A percentile compares a stretch with the other conserved stretches of the same genome.
These are phyloP conservation scores for Diarsia rubi DNA, from an alignment of 2,888 invertebrate genomes.

Conservation along the genomic window DNA sequence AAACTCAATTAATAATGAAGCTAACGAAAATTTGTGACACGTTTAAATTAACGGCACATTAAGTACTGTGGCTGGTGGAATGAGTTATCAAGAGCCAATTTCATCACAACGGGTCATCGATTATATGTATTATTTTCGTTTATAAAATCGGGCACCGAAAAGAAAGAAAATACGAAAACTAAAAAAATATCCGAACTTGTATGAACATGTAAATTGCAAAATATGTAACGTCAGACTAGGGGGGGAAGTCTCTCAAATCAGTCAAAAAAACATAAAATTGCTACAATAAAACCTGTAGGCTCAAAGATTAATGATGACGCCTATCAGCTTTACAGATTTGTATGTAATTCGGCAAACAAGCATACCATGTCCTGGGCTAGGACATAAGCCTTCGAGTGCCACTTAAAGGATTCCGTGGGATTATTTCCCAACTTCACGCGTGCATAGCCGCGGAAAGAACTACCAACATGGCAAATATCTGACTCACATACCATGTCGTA, in stretches of 20 bases:
- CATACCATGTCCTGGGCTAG: background rate
- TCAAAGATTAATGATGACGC: too few species aligned
- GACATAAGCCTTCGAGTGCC: background rate
- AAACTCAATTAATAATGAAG: background rate
- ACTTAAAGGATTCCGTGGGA: background rate
- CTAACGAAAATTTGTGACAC: background rate
- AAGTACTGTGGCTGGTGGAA: background rate
- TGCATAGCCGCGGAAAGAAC: background rate
- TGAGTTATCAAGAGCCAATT: background rate
- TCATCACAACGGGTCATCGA: too few species aligned
- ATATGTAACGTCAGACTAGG: too few species aligned
- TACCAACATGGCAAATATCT: background rate
- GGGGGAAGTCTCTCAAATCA: too few species aligned
- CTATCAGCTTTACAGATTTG: background rate
- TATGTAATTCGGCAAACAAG: background rate
- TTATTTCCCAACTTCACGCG: background rate
- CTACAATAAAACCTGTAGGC: background rate
- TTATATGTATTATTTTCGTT: too few species aligned
- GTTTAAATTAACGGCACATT: background rate
- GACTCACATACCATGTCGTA: too few species aligned
- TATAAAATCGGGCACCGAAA: too few species aligned
- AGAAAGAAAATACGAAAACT: too few species aligned
- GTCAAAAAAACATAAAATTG: too few species aligned
- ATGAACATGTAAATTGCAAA: too few species aligned
- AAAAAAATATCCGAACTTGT: too few species aligned